Conservation (phyloP, 1,140 invertebrate genomes). For the Metaphire vulgaris region DNA sequence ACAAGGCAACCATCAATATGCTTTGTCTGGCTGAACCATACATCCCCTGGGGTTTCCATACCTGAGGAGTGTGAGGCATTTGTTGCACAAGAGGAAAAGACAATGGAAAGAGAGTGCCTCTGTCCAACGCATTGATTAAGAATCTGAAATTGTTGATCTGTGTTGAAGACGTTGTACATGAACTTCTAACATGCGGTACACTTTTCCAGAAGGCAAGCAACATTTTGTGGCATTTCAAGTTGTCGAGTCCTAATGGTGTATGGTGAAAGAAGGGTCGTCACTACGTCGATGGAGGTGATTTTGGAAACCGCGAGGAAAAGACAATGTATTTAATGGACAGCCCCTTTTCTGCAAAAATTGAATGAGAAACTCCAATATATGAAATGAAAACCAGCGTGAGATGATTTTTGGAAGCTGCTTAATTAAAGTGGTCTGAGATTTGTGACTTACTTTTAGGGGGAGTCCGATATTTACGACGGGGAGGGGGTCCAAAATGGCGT, state of each 20-base stretch:
- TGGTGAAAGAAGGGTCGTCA: conserved; percentile 99
- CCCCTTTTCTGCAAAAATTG: too few species aligned
- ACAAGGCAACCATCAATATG: conserved; percentile 73
- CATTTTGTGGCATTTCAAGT: conserved; percentile 99
- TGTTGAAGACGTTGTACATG: conserved; percentile 96
- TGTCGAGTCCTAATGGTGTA: conserved; percentile 96
- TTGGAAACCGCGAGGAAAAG: conserved; percentile 93
- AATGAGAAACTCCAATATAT: too few species aligned
- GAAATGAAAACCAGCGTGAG: too few species aligned
- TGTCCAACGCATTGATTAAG: conserved; percentile 89
- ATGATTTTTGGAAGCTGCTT: too few species aligned
- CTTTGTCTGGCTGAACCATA: conserved; percentile 87
- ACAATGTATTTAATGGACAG: too few species aligned
- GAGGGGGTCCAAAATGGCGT: too few species aligned
- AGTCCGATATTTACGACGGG: too few species aligned
- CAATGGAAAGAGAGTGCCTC: conserved; percentile 75
- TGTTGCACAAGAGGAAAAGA: conserved; percentile 96
- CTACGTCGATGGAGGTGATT: conserved; percentile 98
- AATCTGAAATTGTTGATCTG: conserved; percentile 92
- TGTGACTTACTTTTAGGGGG: too few species aligned
- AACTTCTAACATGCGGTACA: conserved; percentile 84
- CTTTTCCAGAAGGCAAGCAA: conserved; percentile 94
- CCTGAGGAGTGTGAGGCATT: conserved; percentile 86
- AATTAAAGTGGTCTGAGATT: too few species aligned
- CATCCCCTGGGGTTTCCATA: conserved; percentile 94